phyloP scores from a whole-genome alignment of 2,797 vertebrate species.

The Labroides dimidiatus region DNA sequence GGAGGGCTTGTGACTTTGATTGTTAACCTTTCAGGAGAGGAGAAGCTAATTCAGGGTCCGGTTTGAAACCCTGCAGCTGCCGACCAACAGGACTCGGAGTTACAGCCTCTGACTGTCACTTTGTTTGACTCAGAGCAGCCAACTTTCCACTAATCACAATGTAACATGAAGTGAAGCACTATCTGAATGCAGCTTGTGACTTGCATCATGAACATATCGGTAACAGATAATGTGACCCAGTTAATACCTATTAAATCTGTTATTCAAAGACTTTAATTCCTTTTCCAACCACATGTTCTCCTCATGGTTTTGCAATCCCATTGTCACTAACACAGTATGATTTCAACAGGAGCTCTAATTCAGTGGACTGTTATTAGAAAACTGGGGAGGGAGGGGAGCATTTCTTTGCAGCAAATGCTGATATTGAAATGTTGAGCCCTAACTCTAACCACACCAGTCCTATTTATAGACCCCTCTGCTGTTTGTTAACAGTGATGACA shows the following conservation, averaged over 20 bases:
- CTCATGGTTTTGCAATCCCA: background rate
- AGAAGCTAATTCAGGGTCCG: constrained; percentile 73
- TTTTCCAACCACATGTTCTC: background rate
- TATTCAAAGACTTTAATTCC: background rate
- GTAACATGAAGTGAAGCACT: constrained; percentile 20
- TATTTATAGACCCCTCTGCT: no score
- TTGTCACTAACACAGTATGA: background rate
- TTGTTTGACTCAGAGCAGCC: constrained; percentile 43
- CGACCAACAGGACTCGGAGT: constrained; percentile 33
- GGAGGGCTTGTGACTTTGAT: constrained; percentile 68
- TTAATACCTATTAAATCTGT: background rate
- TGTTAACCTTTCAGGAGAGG: constrained; percentile 60
- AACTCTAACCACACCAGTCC: no score
- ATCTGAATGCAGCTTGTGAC: constrained; percentile 53
- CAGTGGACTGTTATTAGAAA: no score
- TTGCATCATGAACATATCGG: constrained; percentile 49
- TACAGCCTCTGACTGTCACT: constrained; percentile 51
- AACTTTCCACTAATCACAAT: constrained; percentile 34
- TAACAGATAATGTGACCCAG: constrained; percentile 38
- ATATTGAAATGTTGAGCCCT: no score
- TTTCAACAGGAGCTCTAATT: background rate
- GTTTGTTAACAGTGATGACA: no score
- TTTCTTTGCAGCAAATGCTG: no score
- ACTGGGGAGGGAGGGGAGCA: no score
- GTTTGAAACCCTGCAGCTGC: constrained; percentile 54